Conservation (phyloP, 2,888 invertebrate genomes). For the Diaphora mendica region DNA sequence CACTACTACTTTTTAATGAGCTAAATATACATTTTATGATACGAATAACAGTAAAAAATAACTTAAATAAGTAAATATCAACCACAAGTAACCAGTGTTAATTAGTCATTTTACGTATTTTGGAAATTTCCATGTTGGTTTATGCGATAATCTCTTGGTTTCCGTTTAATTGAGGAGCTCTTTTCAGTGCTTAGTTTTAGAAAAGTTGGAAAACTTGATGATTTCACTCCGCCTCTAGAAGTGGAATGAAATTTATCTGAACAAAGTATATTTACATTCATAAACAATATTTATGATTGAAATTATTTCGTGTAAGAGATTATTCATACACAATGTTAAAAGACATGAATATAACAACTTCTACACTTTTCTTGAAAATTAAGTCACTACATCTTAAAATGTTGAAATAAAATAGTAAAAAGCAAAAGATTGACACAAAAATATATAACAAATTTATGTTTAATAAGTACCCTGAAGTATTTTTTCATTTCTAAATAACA, state of each 20-base stretch:
- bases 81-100: not conserved
- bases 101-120: not conserved
- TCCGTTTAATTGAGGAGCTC: not conserved
- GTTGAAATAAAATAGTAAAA: not conserved
- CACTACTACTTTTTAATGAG: not conserved
- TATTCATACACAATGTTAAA: not conserved
- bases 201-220: not conserved
- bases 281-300: not conserved
- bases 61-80: not conserved
- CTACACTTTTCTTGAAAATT: too few relatives aligned
- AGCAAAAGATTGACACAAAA: slow-evolving; percentile 14
- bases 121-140: not conserved
- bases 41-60: not conserved
- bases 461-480: slow-evolving; percentile 41
- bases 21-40: not conserved
- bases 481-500: slow-evolving; percentile 50
- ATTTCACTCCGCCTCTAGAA: not conserved
- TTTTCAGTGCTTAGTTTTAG: not conserved
- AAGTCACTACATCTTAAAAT: not conserved
- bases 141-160: not conserved
- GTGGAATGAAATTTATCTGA: too few relatives aligned
- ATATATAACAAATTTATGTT: slow-evolving; percentile 27
- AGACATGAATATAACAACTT: not conserved
- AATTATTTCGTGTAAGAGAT: not conserved
- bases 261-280: not conserved